A percentile compares a stretch with the other conserved stretches of the same genome.
These are phyloP conservation scores for Agapornis roseicollis DNA, from an alignment of 2,113 vertebrate species.

Conservation along the genomic window DNA sequence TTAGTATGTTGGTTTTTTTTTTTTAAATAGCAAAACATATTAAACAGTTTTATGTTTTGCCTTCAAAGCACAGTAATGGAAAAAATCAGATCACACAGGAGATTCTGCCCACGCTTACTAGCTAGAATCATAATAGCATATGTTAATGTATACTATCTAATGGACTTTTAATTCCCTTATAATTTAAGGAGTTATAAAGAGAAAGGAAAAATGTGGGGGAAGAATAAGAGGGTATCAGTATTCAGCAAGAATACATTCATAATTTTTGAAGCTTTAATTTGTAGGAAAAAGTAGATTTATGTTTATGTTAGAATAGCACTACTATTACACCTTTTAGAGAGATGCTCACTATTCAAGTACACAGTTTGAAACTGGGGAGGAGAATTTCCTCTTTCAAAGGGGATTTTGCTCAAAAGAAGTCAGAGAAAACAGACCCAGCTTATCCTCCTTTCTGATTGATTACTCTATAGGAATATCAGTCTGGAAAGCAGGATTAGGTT, in stretches of 20 bases:
- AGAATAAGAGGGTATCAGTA: constrained; percentile 23
- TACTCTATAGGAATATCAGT: neutral
- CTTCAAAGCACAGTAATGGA: constrained; percentile 33
- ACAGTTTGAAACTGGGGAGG: neutral
- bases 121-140: constrained; percentile 26
- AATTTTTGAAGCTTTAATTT: constrained; percentile 52
- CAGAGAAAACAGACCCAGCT: neutral
- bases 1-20: neutral
- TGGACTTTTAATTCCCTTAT: constrained; percentile 56
- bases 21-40: neutral
- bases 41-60: constrained; percentile 28
- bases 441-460: neutral
- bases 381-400: neutral
- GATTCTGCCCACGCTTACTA: neutral
- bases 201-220: constrained; percentile 4
- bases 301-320: neutral
- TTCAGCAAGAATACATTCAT: constrained; percentile 34
- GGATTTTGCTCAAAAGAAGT: neutral
- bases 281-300: neutral
- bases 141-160: constrained; percentile 46
- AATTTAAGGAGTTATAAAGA: constrained; percentile 60
- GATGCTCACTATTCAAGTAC: neutral
- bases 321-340: neutral
- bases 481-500: neutral
- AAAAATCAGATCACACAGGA: constrained; percentile 31